These are phyloP conservation scores for Carcharodon carcharias DNA, from an alignment of 2,797 vertebrate genomes.

Conservation along the genomic window DNA sequence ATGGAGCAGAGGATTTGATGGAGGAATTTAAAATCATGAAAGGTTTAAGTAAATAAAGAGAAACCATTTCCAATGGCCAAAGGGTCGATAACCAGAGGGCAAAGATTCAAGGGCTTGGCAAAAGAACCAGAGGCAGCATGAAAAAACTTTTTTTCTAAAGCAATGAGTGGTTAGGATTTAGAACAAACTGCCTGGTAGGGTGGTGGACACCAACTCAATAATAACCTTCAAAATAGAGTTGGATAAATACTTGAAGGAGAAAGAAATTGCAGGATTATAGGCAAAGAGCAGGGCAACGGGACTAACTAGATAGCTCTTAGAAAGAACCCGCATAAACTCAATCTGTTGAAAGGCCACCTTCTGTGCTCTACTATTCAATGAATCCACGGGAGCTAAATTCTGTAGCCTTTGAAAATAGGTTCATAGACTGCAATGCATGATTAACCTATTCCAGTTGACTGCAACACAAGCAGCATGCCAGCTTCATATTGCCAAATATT, in stretches of 20 bases:
- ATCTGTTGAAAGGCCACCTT: neutral
- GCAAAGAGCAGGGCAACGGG: neutral
- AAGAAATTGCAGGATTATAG: neutral
- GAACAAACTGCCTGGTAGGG: neutral
- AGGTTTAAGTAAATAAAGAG: neutral
- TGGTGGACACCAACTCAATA: neutral
- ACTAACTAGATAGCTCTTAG: neutral
- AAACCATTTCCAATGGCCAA: neutral
- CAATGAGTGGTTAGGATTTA: neutral
- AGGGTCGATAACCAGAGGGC: neutral
- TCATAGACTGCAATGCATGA: neutral
- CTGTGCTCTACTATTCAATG: neutral
- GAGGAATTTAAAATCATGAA: neutral
- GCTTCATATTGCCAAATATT: neutral
- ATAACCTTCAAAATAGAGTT: neutral
- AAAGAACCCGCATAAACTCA: neutral
- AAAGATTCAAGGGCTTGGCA: neutral
- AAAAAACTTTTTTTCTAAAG: neutral
- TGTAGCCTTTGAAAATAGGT: neutral
- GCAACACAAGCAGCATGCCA: neutral
- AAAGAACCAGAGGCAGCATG: neutral
- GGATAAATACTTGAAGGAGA: neutral
- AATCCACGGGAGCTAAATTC: neutral
- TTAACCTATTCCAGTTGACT: neutral
- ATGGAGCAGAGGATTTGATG: neutral